A percentile compares a stretch with the other conserved stretches of the same genome.
Conservation (phyloP, 2,888 invertebrate genomes). For the Idaea dimidiata region DNA sequence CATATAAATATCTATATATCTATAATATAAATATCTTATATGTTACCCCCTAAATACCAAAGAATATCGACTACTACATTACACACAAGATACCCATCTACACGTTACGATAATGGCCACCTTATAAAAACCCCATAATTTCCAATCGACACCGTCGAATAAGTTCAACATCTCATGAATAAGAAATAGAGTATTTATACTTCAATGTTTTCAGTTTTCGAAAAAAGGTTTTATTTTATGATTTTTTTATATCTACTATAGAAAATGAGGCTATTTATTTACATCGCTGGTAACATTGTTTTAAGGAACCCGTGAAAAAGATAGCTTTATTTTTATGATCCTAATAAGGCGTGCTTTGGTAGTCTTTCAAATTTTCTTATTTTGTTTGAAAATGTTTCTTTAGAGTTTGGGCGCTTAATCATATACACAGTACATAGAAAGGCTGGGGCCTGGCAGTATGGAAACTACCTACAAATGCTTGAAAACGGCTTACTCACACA, state of each 20-base stretch:
- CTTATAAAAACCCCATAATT: constrained; percentile 35
- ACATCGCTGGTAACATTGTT: constrained; percentile 15
- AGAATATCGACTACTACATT: too few species aligned
- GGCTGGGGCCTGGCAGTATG: not conserved
- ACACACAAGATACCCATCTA: not conserved
- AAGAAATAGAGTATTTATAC: constrained; percentile 41
- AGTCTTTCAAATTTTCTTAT: not conserved
- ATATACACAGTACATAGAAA: not conserved
- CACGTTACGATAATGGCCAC: not conserved
- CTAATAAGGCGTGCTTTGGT: not conserved
- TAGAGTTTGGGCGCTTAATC: not conserved
- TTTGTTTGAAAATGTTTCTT: not conserved
- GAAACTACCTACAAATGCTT: too few species aligned
- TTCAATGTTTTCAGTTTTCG: constrained; percentile 33
- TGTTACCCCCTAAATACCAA: too few species aligned
- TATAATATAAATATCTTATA: too few species aligned
- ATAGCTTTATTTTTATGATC: not conserved
- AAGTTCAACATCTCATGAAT: constrained; percentile 50
- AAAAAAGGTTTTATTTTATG: constrained; percentile 35
- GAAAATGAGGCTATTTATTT: constrained; percentile 38
- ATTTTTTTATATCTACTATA: constrained; percentile 17
- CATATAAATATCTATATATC: too few species aligned
- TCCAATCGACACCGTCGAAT: constrained; percentile 48
- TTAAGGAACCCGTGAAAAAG: not conserved
- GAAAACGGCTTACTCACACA: too few species aligned